Base-by-base conservation (phyloP, 2,888 invertebrate species). In the Sinopyrophorus schimmeli region DNA sequence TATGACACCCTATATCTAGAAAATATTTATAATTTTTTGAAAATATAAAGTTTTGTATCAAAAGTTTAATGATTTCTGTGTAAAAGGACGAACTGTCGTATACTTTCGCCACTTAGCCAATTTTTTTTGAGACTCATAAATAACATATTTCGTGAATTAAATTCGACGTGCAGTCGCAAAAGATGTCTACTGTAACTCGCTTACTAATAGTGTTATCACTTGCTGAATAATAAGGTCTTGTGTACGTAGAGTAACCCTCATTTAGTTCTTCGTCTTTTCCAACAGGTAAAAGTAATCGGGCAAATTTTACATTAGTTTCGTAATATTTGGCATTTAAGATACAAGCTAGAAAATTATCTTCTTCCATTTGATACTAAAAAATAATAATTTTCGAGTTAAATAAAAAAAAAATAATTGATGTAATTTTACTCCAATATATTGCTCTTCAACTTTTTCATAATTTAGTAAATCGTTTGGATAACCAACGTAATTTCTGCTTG, bases 401-500 rank as follows among this genome's bases (percentile, higher is more conserved):
- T n/a, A n/a, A 15, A 16, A 14, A 5, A 14, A 20, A 21, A 21
- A 38, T 40, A 18, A 3, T 9, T 34, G 60, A 59, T n/a, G n/a
- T n/a, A n/a, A n/a, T n/a, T n/a, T 58, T 54, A 70, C 50, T 12
- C 50, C 50, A 2, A 18, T 26, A 24, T 40, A 50, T 10, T 24
- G 39, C 9, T 23, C 10, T 35, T 46, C 50, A 9, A 44, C 30
- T 40, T 31, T 44, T 9, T 46, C 35, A 9, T 3, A 16, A 15
- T 50, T 24, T 11, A 50, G 12, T n/a, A 68, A 38, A 42, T 66
- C 62, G 12, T 59, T 54, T 46, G 65, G 61, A 30, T 67, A 63
- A 6, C 64, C 67, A 20, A 70, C 61, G 43, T 68, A 63, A 43
- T 63, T 66, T 1, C 55, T 57, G 31, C 66, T 68, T 7, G 62